phyloP scores from a whole-genome alignment of 2,888 invertebrate species.

The Chaetogeoica ovagalla region DNA sequence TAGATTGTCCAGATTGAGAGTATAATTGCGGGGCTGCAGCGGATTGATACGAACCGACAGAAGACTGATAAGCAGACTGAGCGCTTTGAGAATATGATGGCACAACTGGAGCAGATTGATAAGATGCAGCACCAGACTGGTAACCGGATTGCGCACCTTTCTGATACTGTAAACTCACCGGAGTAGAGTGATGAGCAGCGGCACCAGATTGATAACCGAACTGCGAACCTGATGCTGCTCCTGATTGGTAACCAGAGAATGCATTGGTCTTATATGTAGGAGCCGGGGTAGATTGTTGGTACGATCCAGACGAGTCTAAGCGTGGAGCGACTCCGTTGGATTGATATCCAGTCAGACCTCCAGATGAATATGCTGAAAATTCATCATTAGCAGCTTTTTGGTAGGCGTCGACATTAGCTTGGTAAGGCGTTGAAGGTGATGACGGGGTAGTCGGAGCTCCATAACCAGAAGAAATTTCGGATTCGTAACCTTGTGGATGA shows the following conservation, averaged over 20 bases:
- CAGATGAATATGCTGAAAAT: conserved; percentile 19
- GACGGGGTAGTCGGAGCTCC: conserved; percentile 38
- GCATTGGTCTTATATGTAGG: conserved; percentile 30
- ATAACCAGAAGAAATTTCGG: conserved; percentile 35
- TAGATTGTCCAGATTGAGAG: too few species aligned
- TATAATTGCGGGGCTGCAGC: too few species aligned
- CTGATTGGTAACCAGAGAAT: conserved; percentile 22
- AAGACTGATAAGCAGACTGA: conserved; percentile 2
- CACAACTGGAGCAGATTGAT: conserved; percentile 8
- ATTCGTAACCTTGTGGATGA: conserved; percentile 40
- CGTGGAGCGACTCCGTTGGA: neutral
- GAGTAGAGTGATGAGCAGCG: conserved; percentile 16
- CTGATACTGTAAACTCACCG: neutral
- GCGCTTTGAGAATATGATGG: conserved; percentile 21
- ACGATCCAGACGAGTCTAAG: neutral
- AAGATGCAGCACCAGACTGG: conserved; percentile 14
- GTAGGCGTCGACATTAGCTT: conserved; percentile 21
- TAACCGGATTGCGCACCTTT: conserved; percentile 26
- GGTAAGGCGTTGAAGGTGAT: neutral
- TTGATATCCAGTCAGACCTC: conserved; percentile 15
- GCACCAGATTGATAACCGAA: conserved; percentile 4
- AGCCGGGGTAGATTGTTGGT: conserved; percentile 25
- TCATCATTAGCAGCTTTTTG: conserved; percentile 11
- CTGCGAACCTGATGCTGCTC: conserved; percentile 12
- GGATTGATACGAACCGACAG: conserved; percentile 13